phyloP scores from a whole-genome alignment of 2,888 invertebrate species.

The Tupiocoris notatus region DNA sequence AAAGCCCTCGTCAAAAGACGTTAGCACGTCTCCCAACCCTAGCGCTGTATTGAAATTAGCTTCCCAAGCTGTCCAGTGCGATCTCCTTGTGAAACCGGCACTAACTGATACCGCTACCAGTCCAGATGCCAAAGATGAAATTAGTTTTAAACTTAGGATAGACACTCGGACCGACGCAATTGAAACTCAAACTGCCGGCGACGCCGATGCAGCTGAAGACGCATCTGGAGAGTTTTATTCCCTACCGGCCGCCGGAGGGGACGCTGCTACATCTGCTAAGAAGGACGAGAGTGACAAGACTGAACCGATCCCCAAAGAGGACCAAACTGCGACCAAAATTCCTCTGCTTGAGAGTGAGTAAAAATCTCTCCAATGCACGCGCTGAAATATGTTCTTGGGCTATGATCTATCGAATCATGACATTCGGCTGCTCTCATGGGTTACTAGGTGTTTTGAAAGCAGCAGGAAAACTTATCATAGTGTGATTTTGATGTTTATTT shows the following conservation, averaged over 20 bases:
- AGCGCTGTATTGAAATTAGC: constrained; percentile 49
- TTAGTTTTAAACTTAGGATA: constrained; percentile 29
- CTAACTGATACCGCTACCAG: constrained; percentile 1
- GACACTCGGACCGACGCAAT: neutral
- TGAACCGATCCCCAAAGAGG: neutral
- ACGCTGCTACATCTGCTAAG: neutral
- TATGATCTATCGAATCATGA: no score
- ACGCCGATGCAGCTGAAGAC: constrained; percentile 3
- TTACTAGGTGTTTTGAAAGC: no score
- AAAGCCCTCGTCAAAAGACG: constrained; percentile 12
- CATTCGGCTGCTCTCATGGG: no score
- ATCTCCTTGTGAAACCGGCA: constrained; percentile 2
- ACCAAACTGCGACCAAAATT: neutral
- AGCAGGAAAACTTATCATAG: no score
- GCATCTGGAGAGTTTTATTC: constrained; percentile 27
- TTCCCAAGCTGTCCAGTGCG: constrained; percentile 44
- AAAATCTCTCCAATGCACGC: no score
- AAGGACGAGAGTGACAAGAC: neutral
- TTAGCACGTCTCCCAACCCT: constrained; percentile 49
- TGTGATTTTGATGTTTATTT: no score
- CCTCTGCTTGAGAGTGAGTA: neutral
- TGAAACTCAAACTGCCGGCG: neutral
- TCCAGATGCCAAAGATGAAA: constrained; percentile 25
- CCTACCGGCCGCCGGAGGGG: neutral
- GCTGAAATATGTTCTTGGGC: no score